These are phyloP conservation scores for Syndactyla subalaris DNA, from an alignment of 2,797 vertebrate species.

Conservation along the genomic window DNA sequence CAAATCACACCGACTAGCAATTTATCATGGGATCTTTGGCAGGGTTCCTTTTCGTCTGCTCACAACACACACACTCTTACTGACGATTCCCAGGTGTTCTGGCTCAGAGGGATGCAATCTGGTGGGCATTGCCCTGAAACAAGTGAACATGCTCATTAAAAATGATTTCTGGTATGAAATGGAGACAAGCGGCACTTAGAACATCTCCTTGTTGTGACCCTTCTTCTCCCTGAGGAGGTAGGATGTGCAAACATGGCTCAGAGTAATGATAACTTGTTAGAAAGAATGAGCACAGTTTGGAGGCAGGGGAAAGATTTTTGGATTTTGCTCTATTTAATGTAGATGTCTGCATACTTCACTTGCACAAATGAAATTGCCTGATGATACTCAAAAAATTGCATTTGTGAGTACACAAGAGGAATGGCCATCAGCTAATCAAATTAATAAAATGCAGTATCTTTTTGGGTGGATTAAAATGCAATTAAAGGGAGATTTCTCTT, in stretches of 20 bases:
- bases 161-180: slow-evolving; percentile 54
- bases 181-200: slow-evolving; percentile 24
- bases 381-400: not conserved
- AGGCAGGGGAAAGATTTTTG: not conserved
- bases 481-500: slow-evolving; percentile 8
- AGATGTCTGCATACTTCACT: not conserved
- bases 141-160: slow-evolving; percentile 75
- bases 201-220: slow-evolving; percentile 59
- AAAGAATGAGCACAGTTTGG: not conserved
- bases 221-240: slow-evolving; percentile 28
- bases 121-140: slow-evolving; percentile 49
- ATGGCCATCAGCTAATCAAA: not conserved
- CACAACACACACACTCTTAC: not conserved
- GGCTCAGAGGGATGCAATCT: not conserved
- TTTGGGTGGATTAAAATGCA: not conserved
- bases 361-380: not conserved
- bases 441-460: not conserved
- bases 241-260: not conserved
- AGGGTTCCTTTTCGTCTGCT: slow-evolving; percentile 66
- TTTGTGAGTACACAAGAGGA: not conserved
- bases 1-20: slow-evolving; percentile 64
- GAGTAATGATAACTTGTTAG: slow-evolving; percentile 34
- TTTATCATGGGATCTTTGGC: slow-evolving; percentile 63
- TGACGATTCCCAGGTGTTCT: slow-evolving; percentile 73
- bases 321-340: not conserved